phyloP scores from a whole-genome alignment of 92 coral and sea anemone genomes.

The Nematostella vectensis region DNA sequence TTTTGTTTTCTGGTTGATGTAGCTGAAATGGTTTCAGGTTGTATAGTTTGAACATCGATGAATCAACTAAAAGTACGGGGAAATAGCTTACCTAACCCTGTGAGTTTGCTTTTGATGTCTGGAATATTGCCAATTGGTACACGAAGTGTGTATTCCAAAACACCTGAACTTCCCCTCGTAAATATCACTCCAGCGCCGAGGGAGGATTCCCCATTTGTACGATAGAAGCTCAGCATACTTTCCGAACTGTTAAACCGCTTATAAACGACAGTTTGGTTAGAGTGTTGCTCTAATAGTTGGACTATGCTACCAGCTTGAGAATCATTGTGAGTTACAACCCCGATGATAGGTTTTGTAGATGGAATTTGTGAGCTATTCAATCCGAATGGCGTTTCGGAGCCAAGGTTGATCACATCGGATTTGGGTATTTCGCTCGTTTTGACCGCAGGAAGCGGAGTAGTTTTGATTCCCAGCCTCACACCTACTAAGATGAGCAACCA shows the following conservation, averaged over 20 bases:
- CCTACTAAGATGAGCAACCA: constrained; percentile 50
- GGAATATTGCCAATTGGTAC: constrained; percentile 31
- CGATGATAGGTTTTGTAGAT: constrained; percentile 11
- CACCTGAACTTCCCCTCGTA: constrained; percentile 30
- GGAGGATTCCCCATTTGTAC: constrained; percentile 21
- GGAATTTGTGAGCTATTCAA: not conserved
- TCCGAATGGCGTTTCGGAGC: constrained; percentile 1
- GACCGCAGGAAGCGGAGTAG: constrained; percentile 35
- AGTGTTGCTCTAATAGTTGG: constrained; percentile 17
- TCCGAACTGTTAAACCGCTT: constrained; percentile 43
- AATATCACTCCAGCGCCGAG: constrained; percentile 48
- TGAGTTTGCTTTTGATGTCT: constrained; percentile 21
- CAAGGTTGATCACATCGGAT: constrained; percentile 17
- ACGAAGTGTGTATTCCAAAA: constrained; percentile 51
- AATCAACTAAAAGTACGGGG: no score
- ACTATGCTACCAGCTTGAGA: constrained; percentile 30
- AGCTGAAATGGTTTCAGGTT: no score
- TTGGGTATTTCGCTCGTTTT: constrained; percentile 46
- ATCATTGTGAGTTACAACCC: constrained; percentile 36
- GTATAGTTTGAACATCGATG: no score
- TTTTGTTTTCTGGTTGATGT: no score
- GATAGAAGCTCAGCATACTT: constrained; percentile 42
- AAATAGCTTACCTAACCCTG: constrained; percentile 31
- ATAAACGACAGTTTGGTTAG: constrained; percentile 19
- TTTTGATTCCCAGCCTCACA: constrained; percentile 22